Percentiles rank a stretch among this genome's conserved stretches.
Evolutionary conservation across 2,888 invertebrate species (phyloP).

Genomic region (Lycia hirtaria): DNA sequence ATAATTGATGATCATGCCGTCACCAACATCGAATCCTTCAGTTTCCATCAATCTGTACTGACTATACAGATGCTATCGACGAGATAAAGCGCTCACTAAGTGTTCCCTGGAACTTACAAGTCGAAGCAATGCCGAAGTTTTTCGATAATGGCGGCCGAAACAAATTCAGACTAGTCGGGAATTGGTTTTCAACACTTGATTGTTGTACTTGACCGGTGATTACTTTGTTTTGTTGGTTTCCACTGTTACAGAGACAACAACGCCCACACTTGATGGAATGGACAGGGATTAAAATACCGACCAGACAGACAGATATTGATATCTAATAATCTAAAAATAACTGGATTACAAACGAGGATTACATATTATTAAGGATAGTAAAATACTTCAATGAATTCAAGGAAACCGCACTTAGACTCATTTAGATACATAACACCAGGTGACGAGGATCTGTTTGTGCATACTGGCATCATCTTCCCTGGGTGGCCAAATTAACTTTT

Average conservation of each 20-base stretch:
- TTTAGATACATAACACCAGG: too few species aligned
- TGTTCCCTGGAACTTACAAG: conserved; percentile 44
- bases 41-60: conserved; percentile 26
- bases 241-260: background rate
- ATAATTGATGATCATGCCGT: background rate
- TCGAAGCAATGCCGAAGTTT: conserved; percentile 49
- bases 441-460: too few species aligned
- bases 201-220: conserved; percentile 25
- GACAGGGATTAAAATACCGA: too few species aligned
- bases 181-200: conserved; percentile 34
- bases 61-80: conserved; percentile 36
- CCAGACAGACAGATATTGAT: too few species aligned
- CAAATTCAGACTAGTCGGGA: conserved; percentile 38
- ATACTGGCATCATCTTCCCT: too few species aligned
- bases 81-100: conserved; percentile 47
- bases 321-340: too few species aligned
- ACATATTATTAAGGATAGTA: too few species aligned
- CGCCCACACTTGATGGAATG: background rate
- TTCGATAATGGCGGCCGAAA: conserved; percentile 48
- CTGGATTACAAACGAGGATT: too few species aligned
- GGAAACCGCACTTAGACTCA: too few species aligned
- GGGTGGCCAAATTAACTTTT: too few species aligned
- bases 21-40: conserved; percentile 22
- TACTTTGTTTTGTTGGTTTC: conserved; percentile 21
- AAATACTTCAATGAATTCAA: too few species aligned